phyloP scores from a whole-genome alignment of 2,113 vertebrate genomes.

The Paracanthobrama guichenoti region DNA sequence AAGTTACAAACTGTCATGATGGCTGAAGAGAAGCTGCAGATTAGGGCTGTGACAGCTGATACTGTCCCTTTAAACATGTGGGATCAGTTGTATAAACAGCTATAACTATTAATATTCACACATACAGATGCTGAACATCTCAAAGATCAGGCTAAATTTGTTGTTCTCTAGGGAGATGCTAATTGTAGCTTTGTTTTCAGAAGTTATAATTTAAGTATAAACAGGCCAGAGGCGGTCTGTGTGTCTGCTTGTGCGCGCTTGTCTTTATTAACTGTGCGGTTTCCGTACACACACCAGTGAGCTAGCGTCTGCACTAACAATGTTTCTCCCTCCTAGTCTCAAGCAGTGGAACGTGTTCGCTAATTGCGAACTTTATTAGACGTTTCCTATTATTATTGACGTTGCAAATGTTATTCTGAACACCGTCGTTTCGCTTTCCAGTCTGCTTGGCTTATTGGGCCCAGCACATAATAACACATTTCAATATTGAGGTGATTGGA shows the following conservation, averaged over 20 bases:
- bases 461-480: slow-evolving; percentile 73
- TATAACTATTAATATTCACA: background rate
- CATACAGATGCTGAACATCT: background rate
- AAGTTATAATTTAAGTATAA: slow-evolving; percentile 52
- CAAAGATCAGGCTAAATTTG: slow-evolving; percentile 21
- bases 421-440: slow-evolving; percentile 73
- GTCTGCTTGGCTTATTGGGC: slow-evolving; percentile 73
- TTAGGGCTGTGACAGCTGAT: slow-evolving; percentile 18
- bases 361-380: slow-evolving; percentile 83
- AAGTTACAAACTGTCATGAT: background rate
- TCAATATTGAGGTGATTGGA: slow-evolving; percentile 70
- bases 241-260: background rate
- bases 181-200: slow-evolving; percentile 51
- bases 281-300: slow-evolving; percentile 59
- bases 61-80: background rate
- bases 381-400: slow-evolving; percentile 73
- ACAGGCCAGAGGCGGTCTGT: slow-evolving; percentile 33
- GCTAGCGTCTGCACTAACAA: slow-evolving; percentile 62
- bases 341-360: slow-evolving; percentile 74
- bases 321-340: slow-evolving; percentile 62
- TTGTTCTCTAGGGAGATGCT: slow-evolving; percentile 10
- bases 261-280: slow-evolving; percentile 68
- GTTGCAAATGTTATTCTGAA: slow-evolving; percentile 63
- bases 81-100: slow-evolving; percentile 35
- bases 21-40: background rate